Evolutionary conservation across 2,888 invertebrate species (phyloP), one percentile per base, ranked within the genome.

Genomic region (Drosophila imparisetae): DNA sequence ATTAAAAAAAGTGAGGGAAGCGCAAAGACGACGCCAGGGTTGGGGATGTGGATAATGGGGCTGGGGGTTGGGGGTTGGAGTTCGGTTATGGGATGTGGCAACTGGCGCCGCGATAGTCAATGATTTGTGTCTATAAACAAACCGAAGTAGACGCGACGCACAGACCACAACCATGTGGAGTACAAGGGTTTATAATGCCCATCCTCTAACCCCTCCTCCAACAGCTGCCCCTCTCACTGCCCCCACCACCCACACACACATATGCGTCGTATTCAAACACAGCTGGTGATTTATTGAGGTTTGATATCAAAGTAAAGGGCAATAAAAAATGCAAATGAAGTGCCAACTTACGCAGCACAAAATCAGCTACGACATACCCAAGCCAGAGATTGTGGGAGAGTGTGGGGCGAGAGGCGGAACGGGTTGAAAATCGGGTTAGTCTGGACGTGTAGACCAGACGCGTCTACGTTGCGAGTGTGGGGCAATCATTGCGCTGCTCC

Each of bases 301-400:
- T 83, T 81, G 85, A 90, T 90, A 90, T 89, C 89, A 91, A 83
- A 89, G 86, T 89, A 87, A 86, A 86, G 80, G 82, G 80, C 91
- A 89, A 91, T 91, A 91, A 90, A 91, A 91, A 90, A 91, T 91
- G 89, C 83, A 91, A 91, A 91, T 91, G 86, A 91, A 90, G 86
- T 87, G 83, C 89, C 79, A 87, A 91, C 89, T 87, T 86, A 88
- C 86, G 86, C 81, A 89, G 83, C 88, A 78, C 71, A 85, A 81
- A 83, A 76, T 72, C 77, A 60, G 57, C 66, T 45, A 60, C 63
- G 62, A 64, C 53, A 73, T 55, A 67, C 29, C 66, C 29, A 52
- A 36, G 18, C 21, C 50, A 27, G 18, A 32, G n/a, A 29, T 42
- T 21, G 38, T 40, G n/a, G 40, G 55, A 24, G 11, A 27, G 58